phyloP scores from a whole-genome alignment of 1,140 invertebrate genomes.

The Drosophila pachea region DNA sequence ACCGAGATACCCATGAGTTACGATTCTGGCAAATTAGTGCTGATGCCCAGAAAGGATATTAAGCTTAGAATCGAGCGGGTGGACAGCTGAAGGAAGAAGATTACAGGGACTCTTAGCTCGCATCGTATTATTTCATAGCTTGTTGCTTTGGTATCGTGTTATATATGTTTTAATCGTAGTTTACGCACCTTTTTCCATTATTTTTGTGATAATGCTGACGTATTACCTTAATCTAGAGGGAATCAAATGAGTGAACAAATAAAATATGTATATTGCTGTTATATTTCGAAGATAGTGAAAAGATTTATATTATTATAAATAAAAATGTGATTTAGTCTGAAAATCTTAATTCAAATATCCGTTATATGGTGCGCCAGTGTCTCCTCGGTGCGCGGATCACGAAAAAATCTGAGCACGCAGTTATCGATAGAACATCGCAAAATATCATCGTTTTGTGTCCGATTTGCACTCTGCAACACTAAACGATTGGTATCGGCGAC shows the following conservation, averaged over 20 bases:
- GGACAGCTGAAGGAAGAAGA: conserved; percentile 19
- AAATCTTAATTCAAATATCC: too few species aligned
- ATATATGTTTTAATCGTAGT: conserved; percentile 43
- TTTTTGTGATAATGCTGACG: conserved; percentile 64
- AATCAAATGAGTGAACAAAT: conserved; percentile 57
- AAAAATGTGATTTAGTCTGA: too few species aligned
- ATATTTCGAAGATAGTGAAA: not conserved
- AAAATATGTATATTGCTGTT: conserved; percentile 44
- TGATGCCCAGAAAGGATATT: conserved; percentile 71
- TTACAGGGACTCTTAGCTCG: not conserved
- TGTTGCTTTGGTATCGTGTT: conserved; percentile 33
- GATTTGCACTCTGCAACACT: conserved; percentile 18
- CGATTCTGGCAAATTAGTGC: conserved; percentile 77
- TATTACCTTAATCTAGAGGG: conserved; percentile 44
- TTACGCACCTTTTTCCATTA: conserved; percentile 28
- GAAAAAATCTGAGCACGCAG: too few species aligned
- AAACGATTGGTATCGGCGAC: conserved; percentile 1
- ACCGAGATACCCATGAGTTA: conserved; percentile 79
- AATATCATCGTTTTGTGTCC: not conserved
- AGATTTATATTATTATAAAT: too few species aligned
- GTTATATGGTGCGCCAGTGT: too few species aligned
- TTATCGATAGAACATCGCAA: conserved; percentile 8
- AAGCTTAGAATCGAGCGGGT: conserved; percentile 50
- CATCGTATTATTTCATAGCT: conserved; percentile 8
- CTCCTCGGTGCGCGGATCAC: too few species aligned